Evolutionary conservation across 2,113 vertebrate species (phyloP), one percentile per base, ranked within the genome.

Genomic region (Myotis davidii): DNA sequence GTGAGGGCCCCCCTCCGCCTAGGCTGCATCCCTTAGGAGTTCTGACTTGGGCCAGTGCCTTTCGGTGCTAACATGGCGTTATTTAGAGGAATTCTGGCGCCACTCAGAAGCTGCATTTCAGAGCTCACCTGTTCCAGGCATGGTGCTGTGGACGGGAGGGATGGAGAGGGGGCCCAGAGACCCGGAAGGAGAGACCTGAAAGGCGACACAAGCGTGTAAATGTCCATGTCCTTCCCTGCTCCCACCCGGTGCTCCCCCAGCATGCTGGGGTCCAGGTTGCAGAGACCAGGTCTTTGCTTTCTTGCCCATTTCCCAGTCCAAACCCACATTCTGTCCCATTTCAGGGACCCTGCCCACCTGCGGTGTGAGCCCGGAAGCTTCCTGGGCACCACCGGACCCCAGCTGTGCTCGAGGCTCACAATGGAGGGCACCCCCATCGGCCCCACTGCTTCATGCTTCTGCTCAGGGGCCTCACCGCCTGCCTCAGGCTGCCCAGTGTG

Each of bases 91-190:
- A 70, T 85, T 61, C 50, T 91, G 4, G 32, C 11, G 14, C 14
- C 52, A n/a, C 72, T 90, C 29, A 29, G 78, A 94, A 83, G 14
- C 34, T 10, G 85, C 32, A 70, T 16, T 32, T 54, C 54, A 27
- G 72, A 89, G 61, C 98, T 98, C 96, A 99, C 99, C 99, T 93
- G 99, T 97, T 98, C 98, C 99, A 27, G 99, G 98, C 98, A 99
- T 98, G 94, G 98, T 98, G 97, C 98, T 98, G 18, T 99, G 99
- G 87, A 98, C 97, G 0, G 98, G 98, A 85, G 98, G 98, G 95
- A 98, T 98, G 5, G 99, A 98, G 94, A 99, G 98, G 93, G 99
- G 98, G 82, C 99, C 99, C 98, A 99, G 99, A 90, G 99, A 98
- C 87, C 99, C 99, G 90, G 99, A 99, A 34, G 99, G 98, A 95